Conservation (phyloP, 1,140 invertebrate genomes). For the Drosophila sturtevanti region DNA sequence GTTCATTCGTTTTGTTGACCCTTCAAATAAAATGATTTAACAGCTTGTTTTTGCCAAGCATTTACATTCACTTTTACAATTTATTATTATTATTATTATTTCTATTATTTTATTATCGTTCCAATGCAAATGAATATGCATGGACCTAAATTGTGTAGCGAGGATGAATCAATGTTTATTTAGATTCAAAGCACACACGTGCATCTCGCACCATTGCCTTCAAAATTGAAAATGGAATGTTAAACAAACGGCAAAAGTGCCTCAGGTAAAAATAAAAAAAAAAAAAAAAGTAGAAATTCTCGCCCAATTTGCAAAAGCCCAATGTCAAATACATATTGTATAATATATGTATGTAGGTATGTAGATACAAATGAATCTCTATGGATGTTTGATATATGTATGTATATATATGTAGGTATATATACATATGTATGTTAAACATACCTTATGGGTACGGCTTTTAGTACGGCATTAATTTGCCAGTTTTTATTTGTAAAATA, state of each 20-base stretch:
- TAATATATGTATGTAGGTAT: neutral
- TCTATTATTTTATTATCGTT: neutral
- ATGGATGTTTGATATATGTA: neutral
- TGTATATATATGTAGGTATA: too few relatives aligned
- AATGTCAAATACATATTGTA: neutral
- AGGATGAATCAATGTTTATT: neutral
- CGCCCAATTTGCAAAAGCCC: neutral
- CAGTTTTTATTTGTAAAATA: neutral
- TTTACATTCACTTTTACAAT: slow-evolving; percentile 5
- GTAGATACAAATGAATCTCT: neutral
- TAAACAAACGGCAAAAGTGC: neutral
- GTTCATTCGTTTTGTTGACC: too few relatives aligned
- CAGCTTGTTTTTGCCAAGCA: neutral
- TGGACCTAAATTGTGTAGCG: neutral
- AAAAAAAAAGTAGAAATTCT: too few relatives aligned
- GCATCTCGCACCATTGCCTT: slow-evolving; percentile 1
- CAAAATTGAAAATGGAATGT: slow-evolving; percentile 1
- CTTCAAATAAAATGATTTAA: too few relatives aligned
- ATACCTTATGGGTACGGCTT: neutral
- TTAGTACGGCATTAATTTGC: neutral
- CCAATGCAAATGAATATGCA: slow-evolving; percentile 4
- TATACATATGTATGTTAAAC: neutral
- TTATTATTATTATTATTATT: slow-evolving; percentile 8
- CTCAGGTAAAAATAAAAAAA: too few relatives aligned
- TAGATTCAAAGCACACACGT: slow-evolving; percentile 7